Evolutionary conservation across 2,113 vertebrate species (phyloP), one percentile per base, ranked within the genome.

Genomic region (Tautogolabrus adspersus): DNA sequence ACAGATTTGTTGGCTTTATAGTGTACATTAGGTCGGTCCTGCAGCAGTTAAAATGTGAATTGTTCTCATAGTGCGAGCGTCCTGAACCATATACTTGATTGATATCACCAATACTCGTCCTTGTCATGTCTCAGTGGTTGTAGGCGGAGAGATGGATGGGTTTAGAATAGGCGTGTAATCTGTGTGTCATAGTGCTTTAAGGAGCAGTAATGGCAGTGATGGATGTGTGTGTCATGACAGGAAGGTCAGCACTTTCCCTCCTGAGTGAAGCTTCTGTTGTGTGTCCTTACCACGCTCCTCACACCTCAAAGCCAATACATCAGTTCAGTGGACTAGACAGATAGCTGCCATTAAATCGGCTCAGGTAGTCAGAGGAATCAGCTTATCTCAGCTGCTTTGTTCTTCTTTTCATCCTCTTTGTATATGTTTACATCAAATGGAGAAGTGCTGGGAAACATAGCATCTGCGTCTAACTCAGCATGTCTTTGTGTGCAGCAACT

Each of bases 121-220:
- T 60, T 52, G 8, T 62, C 65, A 61, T 11, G 49, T 68, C 59
- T 82, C 61, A 30, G 64, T 46, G 66, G 55, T 22, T 55, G 56
- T 40, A 51, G 56, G 19, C 62, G 10, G 64, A 16, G 64, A 77
- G 86, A 85, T 83, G 26, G 83, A 86, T 88, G 49, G 30, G 46
- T 54, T 75, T 66, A 47, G 23, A 56, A 80, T 64, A 10, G 56
- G 57, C 12, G 15, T 77, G 76, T 83, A 76, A 85, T 79, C 60
- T 16, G 38, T 66, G 66, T 77, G 79, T 86, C 73, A 42, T 40
- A 71, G 72, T 26, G 75, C 40, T 10, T 21, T 58, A 65, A 67
- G 59, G 75, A 23, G 66, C 16, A 0, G 49, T 47, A 8, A 16
- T 61, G 63, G 23, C 70, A 54, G 66, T 85, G 87, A 91, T 77